A percentile compares a stretch with the other conserved stretches of the same genome.
Conservation (phyloP, 1,140 invertebrate genomes). For the Euwallacea similis region DNA sequence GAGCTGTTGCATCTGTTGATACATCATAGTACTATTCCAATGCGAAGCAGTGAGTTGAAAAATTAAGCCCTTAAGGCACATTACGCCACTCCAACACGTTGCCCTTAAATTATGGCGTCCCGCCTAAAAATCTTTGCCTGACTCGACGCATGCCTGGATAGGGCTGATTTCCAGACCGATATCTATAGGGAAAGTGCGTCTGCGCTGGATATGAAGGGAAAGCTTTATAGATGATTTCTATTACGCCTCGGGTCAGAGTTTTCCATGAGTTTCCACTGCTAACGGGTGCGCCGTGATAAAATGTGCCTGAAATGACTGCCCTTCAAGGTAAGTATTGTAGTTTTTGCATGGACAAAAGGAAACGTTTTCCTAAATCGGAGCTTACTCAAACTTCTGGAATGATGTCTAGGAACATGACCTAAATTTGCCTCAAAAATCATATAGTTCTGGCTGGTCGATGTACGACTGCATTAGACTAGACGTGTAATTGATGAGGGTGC, state of each 20-base stretch:
- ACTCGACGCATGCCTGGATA: slow-evolving; percentile 6
- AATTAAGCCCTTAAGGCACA: neutral
- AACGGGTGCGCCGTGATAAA: slow-evolving; percentile 19
- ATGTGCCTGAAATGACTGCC: slow-evolving; percentile 34
- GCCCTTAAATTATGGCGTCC: neutral
- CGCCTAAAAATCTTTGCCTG: slow-evolving; percentile 3
- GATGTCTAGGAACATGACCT: neutral
- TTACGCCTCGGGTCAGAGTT: slow-evolving; percentile 20
- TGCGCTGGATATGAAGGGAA: slow-evolving; percentile 18
- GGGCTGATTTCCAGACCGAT: slow-evolving; percentile 18
- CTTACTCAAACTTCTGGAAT: no score
- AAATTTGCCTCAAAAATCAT: neutral
- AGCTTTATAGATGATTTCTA: slow-evolving; percentile 13
- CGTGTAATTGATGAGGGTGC: slow-evolving; percentile 3
- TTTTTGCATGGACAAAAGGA: neutral
- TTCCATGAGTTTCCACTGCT: slow-evolving; percentile 24
- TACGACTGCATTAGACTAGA: neutral
- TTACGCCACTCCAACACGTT: neutral
- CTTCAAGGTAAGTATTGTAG: slow-evolving; percentile 29
- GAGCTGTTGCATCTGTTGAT: no score
- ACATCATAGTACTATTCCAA: no score
- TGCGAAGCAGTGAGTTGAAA: no score
- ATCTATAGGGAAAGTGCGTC: slow-evolving; percentile 28
- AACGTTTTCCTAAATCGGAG: no score
- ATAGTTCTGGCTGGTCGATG: neutral